These are phyloP conservation scores for Micropterix aruncella DNA, from an alignment of 2,888 invertebrate genomes.

Conservation along the genomic window DNA sequence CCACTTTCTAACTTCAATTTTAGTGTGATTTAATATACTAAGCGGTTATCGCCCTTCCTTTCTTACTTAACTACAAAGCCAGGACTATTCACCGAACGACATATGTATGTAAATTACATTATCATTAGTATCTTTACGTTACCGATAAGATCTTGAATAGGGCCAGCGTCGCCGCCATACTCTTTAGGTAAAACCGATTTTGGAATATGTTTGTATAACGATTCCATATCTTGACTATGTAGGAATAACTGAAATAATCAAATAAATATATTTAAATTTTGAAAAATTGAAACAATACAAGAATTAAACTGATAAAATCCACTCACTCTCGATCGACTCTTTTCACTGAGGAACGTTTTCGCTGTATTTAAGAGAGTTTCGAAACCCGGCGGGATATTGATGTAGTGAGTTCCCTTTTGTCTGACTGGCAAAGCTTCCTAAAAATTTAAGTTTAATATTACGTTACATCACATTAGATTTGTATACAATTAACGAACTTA, in stretches of 20 bases:
- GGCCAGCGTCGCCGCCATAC: slow-evolving; percentile 48
- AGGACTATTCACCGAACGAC: too few species aligned
- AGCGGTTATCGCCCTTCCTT: too few species aligned
- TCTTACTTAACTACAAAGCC: too few species aligned
- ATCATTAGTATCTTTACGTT: too few species aligned
- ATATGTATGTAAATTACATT: too few species aligned
- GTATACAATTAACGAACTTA: too few species aligned
- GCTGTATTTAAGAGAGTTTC: slow-evolving; percentile 38
- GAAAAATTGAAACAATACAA: not conserved
- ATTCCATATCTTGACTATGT: slow-evolving; percentile 39
- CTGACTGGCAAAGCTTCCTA: slow-evolving; percentile 44
- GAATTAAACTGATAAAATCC: not conserved
- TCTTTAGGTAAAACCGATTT: slow-evolving; percentile 44
- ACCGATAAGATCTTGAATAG: slow-evolving; percentile 37
- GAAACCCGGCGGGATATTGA: slow-evolving; percentile 40
- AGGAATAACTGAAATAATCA: slow-evolving; percentile 31
- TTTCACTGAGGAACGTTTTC: slow-evolving; percentile 39
- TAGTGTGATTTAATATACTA: too few species aligned
- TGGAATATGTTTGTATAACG: slow-evolving; percentile 41
- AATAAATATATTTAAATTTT: not conserved
- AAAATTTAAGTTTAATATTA: slow-evolving; percentile 14
- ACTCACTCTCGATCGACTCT: slow-evolving; percentile 39
- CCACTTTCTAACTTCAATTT: too few species aligned
- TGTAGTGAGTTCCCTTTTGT: slow-evolving; percentile 40
- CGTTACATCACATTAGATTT: not conserved